phyloP scores from a whole-genome alignment of 1,140 invertebrate genomes.

The Calephelis nemesis region DNA sequence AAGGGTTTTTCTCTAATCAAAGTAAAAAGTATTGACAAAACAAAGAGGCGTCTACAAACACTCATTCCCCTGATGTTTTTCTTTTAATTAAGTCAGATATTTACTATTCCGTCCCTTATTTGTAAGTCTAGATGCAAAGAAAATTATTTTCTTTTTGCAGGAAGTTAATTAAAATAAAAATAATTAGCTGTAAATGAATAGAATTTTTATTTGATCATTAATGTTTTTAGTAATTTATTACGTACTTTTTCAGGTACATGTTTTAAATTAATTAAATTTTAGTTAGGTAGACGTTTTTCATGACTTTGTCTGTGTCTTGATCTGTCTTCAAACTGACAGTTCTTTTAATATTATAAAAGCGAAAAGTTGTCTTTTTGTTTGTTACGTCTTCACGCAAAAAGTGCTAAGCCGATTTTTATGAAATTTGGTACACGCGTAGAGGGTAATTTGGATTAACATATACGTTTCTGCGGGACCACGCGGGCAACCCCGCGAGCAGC shows the following conservation, averaged over 20 bases:
- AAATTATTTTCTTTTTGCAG: slow-evolving; percentile 15
- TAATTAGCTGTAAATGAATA: slow-evolving; percentile 15
- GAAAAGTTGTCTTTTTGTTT: too few relatives aligned
- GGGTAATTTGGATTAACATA: too few relatives aligned
- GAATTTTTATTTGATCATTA: slow-evolving; percentile 15
- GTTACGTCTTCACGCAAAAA: too few relatives aligned
- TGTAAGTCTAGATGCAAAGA: slow-evolving; percentile 15
- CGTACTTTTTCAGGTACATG: neutral
- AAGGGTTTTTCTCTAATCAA: slow-evolving; percentile 4
- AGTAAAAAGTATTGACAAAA: neutral
- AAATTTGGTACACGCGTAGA: too few relatives aligned
- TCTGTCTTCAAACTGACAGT: too few relatives aligned
- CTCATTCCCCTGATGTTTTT: slow-evolving; percentile 1
- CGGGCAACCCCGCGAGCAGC: too few relatives aligned
- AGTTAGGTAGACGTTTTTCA: neutral
- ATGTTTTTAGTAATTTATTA: neutral
- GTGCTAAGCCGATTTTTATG: too few relatives aligned
- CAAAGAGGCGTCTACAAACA: neutral
- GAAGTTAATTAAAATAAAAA: slow-evolving; percentile 15
- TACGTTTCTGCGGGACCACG: too few relatives aligned
- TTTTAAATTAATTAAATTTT: neutral
- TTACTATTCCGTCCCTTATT: slow-evolving; percentile 11
- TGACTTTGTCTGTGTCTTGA: neutral
- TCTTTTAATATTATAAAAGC: too few relatives aligned
- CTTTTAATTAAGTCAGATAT: slow-evolving; percentile 16